A percentile compares a stretch with the other conserved stretches of the same genome.
These are phyloP conservation scores for Bombus polaris DNA, from an alignment of 1,140 invertebrate genomes.

Conservation along the genomic window DNA sequence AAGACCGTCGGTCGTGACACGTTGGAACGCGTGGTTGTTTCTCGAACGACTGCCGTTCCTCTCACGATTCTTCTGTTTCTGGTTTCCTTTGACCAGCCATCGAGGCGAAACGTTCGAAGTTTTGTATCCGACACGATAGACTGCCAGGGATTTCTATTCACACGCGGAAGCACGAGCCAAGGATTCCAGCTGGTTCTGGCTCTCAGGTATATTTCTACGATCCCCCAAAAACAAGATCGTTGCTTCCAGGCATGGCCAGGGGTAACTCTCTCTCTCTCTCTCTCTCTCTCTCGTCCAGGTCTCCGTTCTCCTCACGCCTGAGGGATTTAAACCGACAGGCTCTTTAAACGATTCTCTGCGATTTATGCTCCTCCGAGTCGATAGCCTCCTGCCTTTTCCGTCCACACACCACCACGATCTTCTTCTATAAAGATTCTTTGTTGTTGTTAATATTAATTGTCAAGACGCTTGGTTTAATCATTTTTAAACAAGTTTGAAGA, in stretches of 20 bases:
- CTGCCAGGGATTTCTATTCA: conserved; percentile 20
- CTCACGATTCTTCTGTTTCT: not conserved
- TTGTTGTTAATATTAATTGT: not conserved
- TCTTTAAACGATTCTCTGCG: conserved; percentile 47
- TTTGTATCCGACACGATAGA: conserved; percentile 3
- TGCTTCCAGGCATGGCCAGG: not conserved
- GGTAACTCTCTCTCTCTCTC: not conserved
- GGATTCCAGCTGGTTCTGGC: not conserved
- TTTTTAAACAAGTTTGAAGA: not conserved
- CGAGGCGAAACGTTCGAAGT: conserved; percentile 5
- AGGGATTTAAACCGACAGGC: conserved; percentile 58
- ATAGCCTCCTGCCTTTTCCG: too few relatives aligned
- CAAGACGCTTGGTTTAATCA: not conserved
- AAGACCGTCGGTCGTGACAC: too few relatives aligned
- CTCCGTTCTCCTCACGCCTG: not conserved
- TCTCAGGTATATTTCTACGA: conserved; percentile 28
- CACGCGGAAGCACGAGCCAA: conserved; percentile 24
- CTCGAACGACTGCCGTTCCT: not conserved
- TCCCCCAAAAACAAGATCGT: conserved; percentile 22
- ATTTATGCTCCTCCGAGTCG: not conserved
- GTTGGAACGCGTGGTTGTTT: not conserved
- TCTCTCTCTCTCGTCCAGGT: not conserved
- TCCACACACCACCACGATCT: not conserved
- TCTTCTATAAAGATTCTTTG: not conserved
- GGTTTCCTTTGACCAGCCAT: not conserved